These are phyloP conservation scores for Apodemus speciosus DNA, from an alignment of 2,113 vertebrate species.

Conservation along the genomic window DNA sequence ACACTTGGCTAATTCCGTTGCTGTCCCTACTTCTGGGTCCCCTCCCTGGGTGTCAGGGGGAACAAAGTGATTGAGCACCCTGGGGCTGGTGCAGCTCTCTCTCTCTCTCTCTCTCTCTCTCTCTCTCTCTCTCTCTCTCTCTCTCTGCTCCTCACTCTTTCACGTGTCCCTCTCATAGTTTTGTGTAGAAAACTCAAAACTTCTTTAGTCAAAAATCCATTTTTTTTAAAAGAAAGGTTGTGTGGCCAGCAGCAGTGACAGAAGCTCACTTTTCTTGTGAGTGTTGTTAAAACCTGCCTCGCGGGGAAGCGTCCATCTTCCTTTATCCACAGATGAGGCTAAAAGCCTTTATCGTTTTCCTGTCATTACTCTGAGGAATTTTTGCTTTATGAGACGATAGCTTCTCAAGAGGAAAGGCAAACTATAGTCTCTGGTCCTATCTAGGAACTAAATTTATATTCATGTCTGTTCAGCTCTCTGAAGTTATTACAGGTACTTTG, in stretches of 20 bases:
- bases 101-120: too few relatives aligned
- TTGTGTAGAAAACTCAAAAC: conserved; percentile 40
- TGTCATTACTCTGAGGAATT: conserved; percentile 49
- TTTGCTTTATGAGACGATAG: conserved; percentile 69
- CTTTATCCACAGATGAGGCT: conserved; percentile 23
- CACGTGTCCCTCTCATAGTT: background rate
- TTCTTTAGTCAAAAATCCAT: background rate
- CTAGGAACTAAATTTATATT: conserved; percentile 75
- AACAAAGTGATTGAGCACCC: fast-evolving
- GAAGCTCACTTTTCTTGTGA: background rate
- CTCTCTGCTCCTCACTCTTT: background rate
- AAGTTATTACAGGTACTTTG: conserved; percentile 69
- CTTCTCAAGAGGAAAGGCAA: conserved; percentile 67
- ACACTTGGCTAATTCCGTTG: fast-evolving
- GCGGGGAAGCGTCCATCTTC: conserved; percentile 53
- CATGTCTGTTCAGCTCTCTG: conserved; percentile 64
- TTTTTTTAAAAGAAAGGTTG: background rate
- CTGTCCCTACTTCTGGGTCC: background rate
- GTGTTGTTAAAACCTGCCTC: conserved; percentile 47
- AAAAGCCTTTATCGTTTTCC: conserved; percentile 56
- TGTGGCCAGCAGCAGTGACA: background rate
- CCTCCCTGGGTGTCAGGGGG: background rate
- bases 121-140: too few relatives aligned
- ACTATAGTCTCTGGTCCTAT: conserved; percentile 53
- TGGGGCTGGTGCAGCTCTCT: background rate